Percentiles rank a stretch among this genome's conserved stretches.
These are phyloP conservation scores for Opisthocomus hoazin DNA, from an alignment of 2,113 vertebrate species.

Conservation along the genomic window DNA sequence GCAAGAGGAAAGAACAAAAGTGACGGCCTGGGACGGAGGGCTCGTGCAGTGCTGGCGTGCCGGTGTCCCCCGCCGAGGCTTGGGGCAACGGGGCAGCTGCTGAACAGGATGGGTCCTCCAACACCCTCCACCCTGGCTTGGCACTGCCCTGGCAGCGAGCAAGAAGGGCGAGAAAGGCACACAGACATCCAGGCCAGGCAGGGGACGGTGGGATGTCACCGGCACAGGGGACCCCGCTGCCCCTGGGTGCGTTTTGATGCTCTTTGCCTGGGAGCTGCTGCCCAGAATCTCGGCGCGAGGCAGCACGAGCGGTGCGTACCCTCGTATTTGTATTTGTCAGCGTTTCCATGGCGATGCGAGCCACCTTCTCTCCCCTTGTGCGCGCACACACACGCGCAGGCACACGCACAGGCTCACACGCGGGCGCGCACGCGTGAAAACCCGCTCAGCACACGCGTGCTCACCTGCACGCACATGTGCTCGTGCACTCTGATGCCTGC, in stretches of 20 bases:
- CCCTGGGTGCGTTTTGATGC: background rate
- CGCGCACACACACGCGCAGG: background rate
- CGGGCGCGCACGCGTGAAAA: too few relatives aligned
- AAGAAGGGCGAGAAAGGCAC: background rate
- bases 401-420: too few relatives aligned
- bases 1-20: background rate
- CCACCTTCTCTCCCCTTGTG: background rate
- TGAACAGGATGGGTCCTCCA: background rate
- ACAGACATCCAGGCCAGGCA: background rate
- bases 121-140: background rate
- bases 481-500: too few relatives aligned
- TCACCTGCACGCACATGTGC: background rate
- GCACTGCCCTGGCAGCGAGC: background rate
- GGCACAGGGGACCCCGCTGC: background rate
- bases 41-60: fast-evolving
- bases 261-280: background rate
- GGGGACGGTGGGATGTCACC: fast-evolving
- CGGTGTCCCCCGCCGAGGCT: fast-evolving
- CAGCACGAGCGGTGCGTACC: background rate
- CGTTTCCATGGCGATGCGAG: conserved; percentile 55
- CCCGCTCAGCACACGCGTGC: too few relatives aligned
- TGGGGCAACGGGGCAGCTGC: background rate
- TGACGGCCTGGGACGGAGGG: background rate
- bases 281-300: background rate
- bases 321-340: conserved; percentile 1